Evolutionary conservation across 2,888 invertebrate genomes (phyloP), one percentile per base, ranked within the genome.

Genomic region (Tenthredo scrophulariae): DNA sequence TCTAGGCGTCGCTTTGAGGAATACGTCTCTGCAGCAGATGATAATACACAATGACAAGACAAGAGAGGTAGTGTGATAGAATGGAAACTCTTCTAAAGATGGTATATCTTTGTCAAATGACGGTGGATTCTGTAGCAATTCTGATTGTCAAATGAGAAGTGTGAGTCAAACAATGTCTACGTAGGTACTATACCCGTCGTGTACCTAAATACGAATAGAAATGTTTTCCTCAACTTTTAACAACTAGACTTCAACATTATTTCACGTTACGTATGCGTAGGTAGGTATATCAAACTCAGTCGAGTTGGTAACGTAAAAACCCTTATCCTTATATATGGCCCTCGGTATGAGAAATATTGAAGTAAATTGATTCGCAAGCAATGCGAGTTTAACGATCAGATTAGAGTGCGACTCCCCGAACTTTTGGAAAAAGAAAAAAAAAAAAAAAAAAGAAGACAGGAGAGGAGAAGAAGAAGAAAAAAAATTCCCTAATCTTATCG

Each of bases 61-160:
- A n/a, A 18, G 15, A 29, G 29, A 9, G 77, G 29, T 10, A 50
- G 54, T 10, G 26, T 46, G 50, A 75, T 75, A 50, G 77, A 77
- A 54, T 77, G 40, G 77, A 77, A 77, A 77, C 50, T 77, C 77
- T 74, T 77, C 29, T 18, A 77, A 77, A 77, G 77, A 77, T 13
- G 77, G 18, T 9, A 54, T 77, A 77, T 50, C 77, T 77, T 77
- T 50, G 77, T 77, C 50, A 77, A 77, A 77, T 50, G 77, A 54
- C 77, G 54, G 77, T 54, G 54, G 50, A 29, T 46, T 26, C 50
- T 77, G 33, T 40, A 26, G 77, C 26, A 54, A 54, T 77, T 54
- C 77, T 77, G 26, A 77, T 50, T 77, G 77, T 46, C 29, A 77
- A 33, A 50, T 54, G 77, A 54, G 50, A 46, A 77, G 77, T 77